phyloP scores from a whole-genome alignment of 1,140 invertebrate genomes.

The Anoplolepis gracilipes region DNA sequence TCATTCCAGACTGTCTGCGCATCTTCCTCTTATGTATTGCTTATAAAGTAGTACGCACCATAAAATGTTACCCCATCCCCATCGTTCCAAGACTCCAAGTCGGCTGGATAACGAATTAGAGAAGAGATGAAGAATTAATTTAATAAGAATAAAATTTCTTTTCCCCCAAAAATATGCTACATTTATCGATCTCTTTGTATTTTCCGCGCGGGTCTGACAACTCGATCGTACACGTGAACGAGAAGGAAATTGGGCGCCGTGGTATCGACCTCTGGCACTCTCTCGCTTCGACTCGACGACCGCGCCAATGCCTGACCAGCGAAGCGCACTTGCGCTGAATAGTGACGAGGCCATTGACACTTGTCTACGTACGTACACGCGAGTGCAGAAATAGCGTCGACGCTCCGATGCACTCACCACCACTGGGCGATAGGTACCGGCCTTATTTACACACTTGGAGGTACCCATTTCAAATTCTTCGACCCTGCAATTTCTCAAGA shows the following conservation, averaged over 20 bases:
- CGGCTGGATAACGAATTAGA: background rate
- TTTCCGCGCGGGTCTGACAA: background rate
- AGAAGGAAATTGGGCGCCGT: slow-evolving; percentile 70
- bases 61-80: background rate
- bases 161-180: background rate
- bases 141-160: background rate
- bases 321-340: slow-evolving; percentile 79
- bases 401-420: slow-evolving; percentile 11
- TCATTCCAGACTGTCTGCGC: background rate
- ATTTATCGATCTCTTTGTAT: background rate
- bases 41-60: background rate
- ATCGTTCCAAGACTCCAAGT: background rate
- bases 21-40: background rate
- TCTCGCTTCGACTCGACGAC: slow-evolving; percentile 73
- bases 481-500: background rate
- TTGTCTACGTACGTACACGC: slow-evolving; percentile 43
- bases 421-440: background rate
- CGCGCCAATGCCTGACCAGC: slow-evolving; percentile 70
- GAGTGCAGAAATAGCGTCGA: slow-evolving; percentile 51
- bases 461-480: background rate
- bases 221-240: slow-evolving; percentile 21
- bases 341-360: slow-evolving; percentile 82
- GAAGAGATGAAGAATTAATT: background rate
- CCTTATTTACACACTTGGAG: background rate
- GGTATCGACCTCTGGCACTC: slow-evolving; percentile 77